phyloP scores from a whole-genome alignment of 2,888 invertebrate species.

The Phorcus lineatus region DNA sequence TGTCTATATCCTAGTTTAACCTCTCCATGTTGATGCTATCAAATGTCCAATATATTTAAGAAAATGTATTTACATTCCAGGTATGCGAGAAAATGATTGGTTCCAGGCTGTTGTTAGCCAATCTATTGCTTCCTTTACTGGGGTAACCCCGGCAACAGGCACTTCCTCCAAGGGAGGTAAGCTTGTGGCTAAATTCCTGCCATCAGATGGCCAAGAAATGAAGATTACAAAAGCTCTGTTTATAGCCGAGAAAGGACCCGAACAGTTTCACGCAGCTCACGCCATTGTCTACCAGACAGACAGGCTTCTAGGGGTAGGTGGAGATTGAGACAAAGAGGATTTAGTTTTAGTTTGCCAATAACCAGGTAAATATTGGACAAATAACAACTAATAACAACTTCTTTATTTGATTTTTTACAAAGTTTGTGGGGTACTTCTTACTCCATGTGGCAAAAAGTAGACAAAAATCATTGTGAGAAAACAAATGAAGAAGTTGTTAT shows the following conservation, averaged over 20 bases:
- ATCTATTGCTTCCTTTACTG: conserved; percentile 40
- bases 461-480: too few relatives aligned
- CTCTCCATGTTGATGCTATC: too few relatives aligned
- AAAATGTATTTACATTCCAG: conserved; percentile 34
- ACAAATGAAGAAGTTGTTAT: too few relatives aligned
- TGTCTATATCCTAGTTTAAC: too few relatives aligned
- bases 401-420: too few relatives aligned
- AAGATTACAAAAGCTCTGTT: conserved; percentile 52
- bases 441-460: too few relatives aligned
- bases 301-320: conserved; percentile 65
- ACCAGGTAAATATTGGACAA: too few relatives aligned
- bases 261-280: conserved; percentile 56
- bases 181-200: conserved; percentile 44
- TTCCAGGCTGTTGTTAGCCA: conserved; percentile 40
- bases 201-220: conserved; percentile 28
- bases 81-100: conserved; percentile 57
- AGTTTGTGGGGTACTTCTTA: too few relatives aligned
- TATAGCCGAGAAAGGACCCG: conserved; percentile 54
- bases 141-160: conserved; percentile 37
- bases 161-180: conserved; percentile 45
- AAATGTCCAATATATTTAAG: not conserved
- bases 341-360: too few relatives aligned
- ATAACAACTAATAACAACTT: too few relatives aligned
- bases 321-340: not conserved
- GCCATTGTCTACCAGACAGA: conserved; percentile 61